Evolutionary conservation across 2,113 vertebrate species (phyloP), one percentile per base, ranked within the genome.

Genomic region (Vireo altiloquus): DNA sequence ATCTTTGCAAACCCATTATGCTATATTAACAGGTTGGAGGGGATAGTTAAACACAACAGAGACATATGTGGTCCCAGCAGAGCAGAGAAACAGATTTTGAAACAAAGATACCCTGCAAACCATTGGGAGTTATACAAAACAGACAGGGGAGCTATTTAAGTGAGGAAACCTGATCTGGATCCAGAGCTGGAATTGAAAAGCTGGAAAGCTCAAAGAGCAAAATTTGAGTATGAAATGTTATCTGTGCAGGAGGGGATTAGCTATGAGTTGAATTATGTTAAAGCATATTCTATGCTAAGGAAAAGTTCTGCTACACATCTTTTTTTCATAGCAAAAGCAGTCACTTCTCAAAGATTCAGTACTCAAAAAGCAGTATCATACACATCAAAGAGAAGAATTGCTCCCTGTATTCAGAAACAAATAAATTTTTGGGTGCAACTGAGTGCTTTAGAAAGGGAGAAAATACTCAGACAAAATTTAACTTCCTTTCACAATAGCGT

Each of bases 121-220:
- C 50, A 64, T 6, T 94, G 94, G 82, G 97, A 96, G 83, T 97
- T 96, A 96, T 95, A 96, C 56, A 97, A 97, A 97, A 87, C 93
- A 98, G 95, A 95, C 82, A 96, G 61, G 80, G 83, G 69, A 92
- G 80, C 82, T 96, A 89, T 91, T 71, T 91, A 89, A 97, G 70
- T 80, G 42, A 79, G 94, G 94, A 94, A 97, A 97, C 57, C 76
- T 88, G 89, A 97, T 91, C 93, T 6, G 87, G 90, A 96, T 94
- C 79, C 60, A 97, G 90, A 6, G 12, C 83, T 96, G 89, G 79
- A 96, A 94, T 7, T 89, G 93, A 83, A 96, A 95, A 79, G 52
- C 81, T 92, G 84, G 90, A 94, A 96, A 93, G 90, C 82, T 97
- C 94, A 96, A 87, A 97, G 92, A 93, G 77, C 40, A 96, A 92